These are phyloP conservation scores for Dicyrtoma fusca DNA, from an alignment of 2,888 invertebrate genomes.

Conservation along the genomic window DNA sequence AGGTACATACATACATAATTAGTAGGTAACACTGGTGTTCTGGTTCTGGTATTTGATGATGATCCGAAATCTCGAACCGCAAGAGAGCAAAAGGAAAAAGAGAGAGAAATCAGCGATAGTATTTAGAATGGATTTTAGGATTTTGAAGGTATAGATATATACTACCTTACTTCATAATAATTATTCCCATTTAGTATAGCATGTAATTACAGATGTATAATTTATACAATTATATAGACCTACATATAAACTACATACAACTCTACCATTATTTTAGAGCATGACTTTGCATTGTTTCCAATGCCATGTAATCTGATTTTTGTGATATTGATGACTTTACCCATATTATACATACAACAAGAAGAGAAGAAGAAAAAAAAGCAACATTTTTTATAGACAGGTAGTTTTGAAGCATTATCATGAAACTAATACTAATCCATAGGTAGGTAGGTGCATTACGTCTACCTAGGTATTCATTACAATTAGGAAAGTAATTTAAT, in stretches of 20 bases:
- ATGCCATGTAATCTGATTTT: slow-evolving; percentile 54
- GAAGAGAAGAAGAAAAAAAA: neutral
- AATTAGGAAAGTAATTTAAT: neutral
- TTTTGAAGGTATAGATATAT: neutral
- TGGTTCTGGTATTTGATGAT: too few relatives aligned
- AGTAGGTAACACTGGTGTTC: too few relatives aligned
- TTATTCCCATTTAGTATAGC: neutral
- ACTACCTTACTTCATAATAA: neutral
- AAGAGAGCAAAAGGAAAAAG: too few relatives aligned
- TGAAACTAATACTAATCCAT: too few relatives aligned
- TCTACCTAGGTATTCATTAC: neutral
- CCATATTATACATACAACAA: slow-evolving; percentile 17
- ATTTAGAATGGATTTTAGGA: too few relatives aligned
- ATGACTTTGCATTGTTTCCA: slow-evolving; percentile 39
- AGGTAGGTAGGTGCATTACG: neutral
- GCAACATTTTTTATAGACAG: slow-evolving; percentile 4
- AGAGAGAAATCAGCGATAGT: too few relatives aligned
- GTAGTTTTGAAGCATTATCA: neutral
- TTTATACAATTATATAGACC: slow-evolving; percentile 13
- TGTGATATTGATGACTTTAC: slow-evolving; percentile 57
- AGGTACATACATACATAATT: too few relatives aligned
- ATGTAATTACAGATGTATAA: neutral
- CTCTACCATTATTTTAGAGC: slow-evolving; percentile 29
- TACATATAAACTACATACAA: too few relatives aligned
- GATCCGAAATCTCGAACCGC: too few relatives aligned